Conservation (phyloP, 2,113 vertebrate genomes). For the Patagioenas fasciata region DNA sequence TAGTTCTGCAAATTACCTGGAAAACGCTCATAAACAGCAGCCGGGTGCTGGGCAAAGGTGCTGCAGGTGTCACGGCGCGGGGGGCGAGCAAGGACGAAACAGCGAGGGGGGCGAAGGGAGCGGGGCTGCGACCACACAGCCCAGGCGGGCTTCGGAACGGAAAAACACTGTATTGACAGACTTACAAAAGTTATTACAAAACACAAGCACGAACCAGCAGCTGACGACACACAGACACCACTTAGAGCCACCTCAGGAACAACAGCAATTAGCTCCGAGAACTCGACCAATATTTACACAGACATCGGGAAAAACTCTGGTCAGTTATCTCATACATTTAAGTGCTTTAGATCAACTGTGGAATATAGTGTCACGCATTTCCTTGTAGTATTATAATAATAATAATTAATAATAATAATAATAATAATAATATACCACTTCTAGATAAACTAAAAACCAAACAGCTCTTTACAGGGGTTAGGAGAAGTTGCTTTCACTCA, state of each 20-base stretch:
- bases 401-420: neutral
- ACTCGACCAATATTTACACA: conserved; percentile 59
- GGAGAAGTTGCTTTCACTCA: conserved; percentile 44
- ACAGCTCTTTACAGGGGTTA: conserved; percentile 45
- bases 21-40: neutral
- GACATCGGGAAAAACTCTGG: neutral
- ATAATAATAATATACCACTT: conserved; percentile 26
- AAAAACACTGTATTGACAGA: conserved; percentile 61
- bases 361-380: conserved; percentile 52
- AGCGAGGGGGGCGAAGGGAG: neutral
- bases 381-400: conserved; percentile 20
- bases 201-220: conserved; percentile 58
- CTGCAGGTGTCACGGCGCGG: fast-evolving
- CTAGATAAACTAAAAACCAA: conserved; percentile 39
- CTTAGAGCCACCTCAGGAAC: conserved; percentile 45
- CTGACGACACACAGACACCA: conserved; percentile 50
- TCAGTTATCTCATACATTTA: neutral
- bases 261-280: conserved; percentile 27
- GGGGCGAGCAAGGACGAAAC: neutral
- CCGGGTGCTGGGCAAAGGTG: neutral
- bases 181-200: conserved; percentile 61
- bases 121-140: neutral
- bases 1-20: neutral
- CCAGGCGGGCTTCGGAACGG: neutral
- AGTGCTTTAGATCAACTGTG: conserved; percentile 39